Conservation (phyloP, 1,140 invertebrate genomes). For the Drosophila elegans region DNA sequence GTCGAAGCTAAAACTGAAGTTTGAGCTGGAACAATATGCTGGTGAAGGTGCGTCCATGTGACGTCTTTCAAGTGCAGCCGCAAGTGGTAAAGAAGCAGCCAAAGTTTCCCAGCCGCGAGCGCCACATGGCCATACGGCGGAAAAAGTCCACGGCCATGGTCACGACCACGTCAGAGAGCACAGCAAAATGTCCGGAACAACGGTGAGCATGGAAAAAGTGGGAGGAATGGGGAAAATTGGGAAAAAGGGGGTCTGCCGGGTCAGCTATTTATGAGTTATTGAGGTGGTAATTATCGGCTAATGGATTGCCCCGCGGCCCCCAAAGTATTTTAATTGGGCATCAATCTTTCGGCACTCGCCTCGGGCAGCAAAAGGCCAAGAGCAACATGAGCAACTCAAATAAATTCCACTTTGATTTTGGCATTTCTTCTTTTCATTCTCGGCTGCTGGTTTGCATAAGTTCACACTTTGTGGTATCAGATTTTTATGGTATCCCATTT, state of each 20-base stretch:
- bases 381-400: constrained; percentile 31
- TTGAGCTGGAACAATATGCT: constrained; percentile 74
- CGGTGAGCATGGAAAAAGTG: constrained; percentile 38
- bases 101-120: constrained; percentile 88
- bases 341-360: constrained; percentile 59
- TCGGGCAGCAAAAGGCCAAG: neutral
- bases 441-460: constrained; percentile 55
- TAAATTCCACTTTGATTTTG: constrained; percentile 48
- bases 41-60: constrained; percentile 45
- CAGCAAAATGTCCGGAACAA: constrained; percentile 19
- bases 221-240: neutral
- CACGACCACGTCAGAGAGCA: constrained; percentile 32
- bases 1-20: constrained; percentile 55
- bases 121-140: constrained; percentile 88
- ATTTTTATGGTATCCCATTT: constrained; percentile 20
- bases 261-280: constrained; percentile 69
- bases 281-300: constrained; percentile 65
- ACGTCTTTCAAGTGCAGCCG: constrained; percentile 85
- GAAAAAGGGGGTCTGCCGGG: constrained; percentile 8
- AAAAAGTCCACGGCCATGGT: constrained; percentile 76
- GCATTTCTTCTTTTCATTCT: constrained; percentile 18
- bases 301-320: constrained; percentile 43
- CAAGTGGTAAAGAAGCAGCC: constrained; percentile 87
- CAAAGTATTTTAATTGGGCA: constrained; percentile 77
- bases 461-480: constrained; percentile 59